Base-by-base conservation (phyloP, 2,888 invertebrate genomes). In the Stratiomys singularior region DNA sequence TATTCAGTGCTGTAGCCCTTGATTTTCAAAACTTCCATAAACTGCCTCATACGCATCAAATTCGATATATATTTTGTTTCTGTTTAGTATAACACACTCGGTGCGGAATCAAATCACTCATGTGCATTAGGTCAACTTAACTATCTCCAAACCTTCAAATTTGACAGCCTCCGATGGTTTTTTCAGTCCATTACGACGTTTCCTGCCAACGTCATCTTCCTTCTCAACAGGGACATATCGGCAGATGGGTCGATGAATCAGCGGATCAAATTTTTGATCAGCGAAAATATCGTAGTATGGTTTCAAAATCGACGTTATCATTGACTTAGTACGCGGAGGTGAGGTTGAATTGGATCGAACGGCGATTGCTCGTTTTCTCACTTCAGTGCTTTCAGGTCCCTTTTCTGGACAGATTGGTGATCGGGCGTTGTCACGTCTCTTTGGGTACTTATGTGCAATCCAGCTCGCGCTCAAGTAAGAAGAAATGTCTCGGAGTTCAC, bases 381-480 rank as follows among this genome's bases (percentile, higher is more conserved):
- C 78, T 56, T 76, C 77, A 71, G 80, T 80, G 78, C 79, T 80
- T 78, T 82, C 81, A 0, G 83, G 80, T 9, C 84, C 82, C 72
- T 84, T 82, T 63, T 88, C 87, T 1, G 90, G 89, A 5, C 89
- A 88, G 0, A 90, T 90, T 60, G 93, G 83, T 1, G 93, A 90
- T 69, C 91, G 88, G n/a, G 92, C 90, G 83, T 93, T 93, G 82
- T 93, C 93, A 78, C 90, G 90, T 1, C 89, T 89, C 82, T 89
- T 92, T 0, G 95, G 94, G 84, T 91, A 94, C 81, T 90, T 91
- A 85, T 95, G 95, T 0, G 95, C 94, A 47, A 93, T 90, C 95
- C 95, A 95, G 7, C 92, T 89, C 1, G 93, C 94, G 0, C 92
- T 91, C 79, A 95, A 86, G 85, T 94, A 94, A 0, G 94, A 93